phyloP scores from a whole-genome alignment of 2,888 invertebrate species.

The Stramonita haemastoma region DNA sequence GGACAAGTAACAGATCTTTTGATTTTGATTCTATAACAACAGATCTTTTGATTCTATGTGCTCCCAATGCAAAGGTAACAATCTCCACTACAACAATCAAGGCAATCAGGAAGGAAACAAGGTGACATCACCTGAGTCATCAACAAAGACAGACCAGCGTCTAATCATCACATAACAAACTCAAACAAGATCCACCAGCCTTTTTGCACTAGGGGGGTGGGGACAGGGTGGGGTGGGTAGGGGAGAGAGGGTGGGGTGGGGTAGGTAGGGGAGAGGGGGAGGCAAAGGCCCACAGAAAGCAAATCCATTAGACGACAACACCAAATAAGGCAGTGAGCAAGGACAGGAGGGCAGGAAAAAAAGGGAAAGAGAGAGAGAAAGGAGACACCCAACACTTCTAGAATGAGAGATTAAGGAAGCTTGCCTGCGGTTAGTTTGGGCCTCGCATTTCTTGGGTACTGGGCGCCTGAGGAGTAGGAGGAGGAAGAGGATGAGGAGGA shows the following conservation, averaged over 20 bases:
- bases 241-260: too few species aligned
- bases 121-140: neutral
- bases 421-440: conserved; percentile 72
- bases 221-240: too few species aligned
- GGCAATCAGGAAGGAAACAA: too few species aligned
- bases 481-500: conserved; percentile 31
- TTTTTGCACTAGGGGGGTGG: neutral
- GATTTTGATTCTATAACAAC: too few species aligned
- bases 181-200: neutral
- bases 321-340: conserved; percentile 50
- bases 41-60: neutral
- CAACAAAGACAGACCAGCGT: neutral
- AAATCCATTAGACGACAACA: conserved; percentile 45
- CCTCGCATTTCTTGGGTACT: conserved; percentile 69
- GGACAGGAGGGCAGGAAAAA: neutral
- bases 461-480: conserved; percentile 51
- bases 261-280: neutral
- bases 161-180: neutral
- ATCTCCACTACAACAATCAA: too few species aligned
- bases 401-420: conserved; percentile 49
- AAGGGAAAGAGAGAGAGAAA: neutral
- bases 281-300: neutral
- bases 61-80: neutral
- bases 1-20: neutral
- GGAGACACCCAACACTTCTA: conserved; percentile 28